Evolutionary conservation across 2,888 invertebrate genomes (phyloP).

Genomic region (Troides aeacus): DNA sequence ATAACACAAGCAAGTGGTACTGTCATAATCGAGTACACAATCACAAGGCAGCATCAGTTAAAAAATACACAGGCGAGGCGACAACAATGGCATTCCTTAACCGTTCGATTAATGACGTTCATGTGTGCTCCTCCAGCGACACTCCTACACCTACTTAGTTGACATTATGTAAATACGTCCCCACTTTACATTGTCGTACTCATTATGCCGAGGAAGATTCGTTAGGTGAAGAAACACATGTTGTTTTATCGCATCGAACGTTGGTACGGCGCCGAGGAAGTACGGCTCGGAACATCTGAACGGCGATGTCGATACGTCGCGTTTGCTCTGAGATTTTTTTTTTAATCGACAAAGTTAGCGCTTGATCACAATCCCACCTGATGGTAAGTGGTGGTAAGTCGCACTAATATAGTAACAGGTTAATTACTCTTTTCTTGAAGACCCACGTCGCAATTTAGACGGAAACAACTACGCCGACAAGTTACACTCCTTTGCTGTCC

Average conservation of each 20-base stretch:
- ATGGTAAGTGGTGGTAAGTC: too few species aligned
- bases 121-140: slow-evolving; percentile 56
- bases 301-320: too few species aligned
- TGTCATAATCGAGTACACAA: slow-evolving; percentile 56
- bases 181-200: slow-evolving; percentile 78
- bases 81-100: slow-evolving; percentile 73
- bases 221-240: slow-evolving; percentile 81
- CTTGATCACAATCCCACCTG: too few species aligned
- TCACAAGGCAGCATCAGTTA: slow-evolving; percentile 47
- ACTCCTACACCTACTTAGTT: slow-evolving; percentile 78
- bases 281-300: slow-evolving; percentile 28
- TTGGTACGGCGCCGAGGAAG: slow-evolving; percentile 49
- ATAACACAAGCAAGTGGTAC: slow-evolving; percentile 30
- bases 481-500: too few species aligned
- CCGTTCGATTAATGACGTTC: slow-evolving; percentile 74
- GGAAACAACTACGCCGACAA: too few species aligned
- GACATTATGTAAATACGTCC: slow-evolving; percentile 78
- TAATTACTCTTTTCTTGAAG: too few species aligned
- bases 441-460: too few species aligned
- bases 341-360: too few species aligned
- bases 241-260: slow-evolving; percentile 69
- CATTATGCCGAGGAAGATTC: slow-evolving; percentile 77
- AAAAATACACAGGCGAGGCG: slow-evolving; percentile 58
- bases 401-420: too few species aligned
- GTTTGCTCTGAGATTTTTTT: too few species aligned